Evolutionary conservation across 1,140 invertebrate genomes (phyloP), one percentile per base, ranked within the genome.

Genomic region (Drosophila sp.): DNA sequence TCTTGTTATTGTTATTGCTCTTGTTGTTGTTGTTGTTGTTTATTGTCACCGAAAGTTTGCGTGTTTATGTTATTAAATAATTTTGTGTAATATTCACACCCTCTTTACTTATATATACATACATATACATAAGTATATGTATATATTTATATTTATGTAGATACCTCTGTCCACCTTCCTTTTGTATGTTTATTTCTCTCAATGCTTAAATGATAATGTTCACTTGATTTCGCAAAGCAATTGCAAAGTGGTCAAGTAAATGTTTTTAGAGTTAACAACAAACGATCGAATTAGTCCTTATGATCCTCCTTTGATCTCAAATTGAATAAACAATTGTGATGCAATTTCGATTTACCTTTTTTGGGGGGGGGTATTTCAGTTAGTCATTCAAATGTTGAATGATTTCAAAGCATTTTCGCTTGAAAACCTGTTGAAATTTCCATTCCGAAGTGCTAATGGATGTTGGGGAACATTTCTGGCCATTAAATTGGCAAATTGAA

Each of bases 41-140:
- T 38, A 76, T 70, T 75, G 64, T 74, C 61, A 65, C 62, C 79
- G 76, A 55, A 77, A 78, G 73, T 77, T 78, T 85, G 83, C 81
- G 81, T 80, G 77, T 68, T 74, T 78, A 66, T 78, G 73, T 74
- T 85, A 85, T 85, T 84, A 72, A 84, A 84, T 80, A 72, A 85
- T 84, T 80, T 84, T 72, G 80, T 50, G 76, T 80, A 80, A 80
- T 80, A 76, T 76, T 72, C 77, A 76, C 77, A 80, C 77, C 44
- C 44, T 50, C 23, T 50, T 50, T 50, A 27, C 44, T 27, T 27
- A 80, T 66, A 74, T 23, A 73, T 70, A 69, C 70, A 54, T 56
- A 41, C 10, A 0, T 35, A 69, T 57, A 41, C 7, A 47, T 23
- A 50, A 32, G 57, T 17, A 58, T 40, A 56, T 32, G 47, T 33